These are phyloP conservation scores for Melanotaenia pygmaea DNA, from an alignment of 2,797 vertebrate species.

Conservation along the genomic window DNA sequence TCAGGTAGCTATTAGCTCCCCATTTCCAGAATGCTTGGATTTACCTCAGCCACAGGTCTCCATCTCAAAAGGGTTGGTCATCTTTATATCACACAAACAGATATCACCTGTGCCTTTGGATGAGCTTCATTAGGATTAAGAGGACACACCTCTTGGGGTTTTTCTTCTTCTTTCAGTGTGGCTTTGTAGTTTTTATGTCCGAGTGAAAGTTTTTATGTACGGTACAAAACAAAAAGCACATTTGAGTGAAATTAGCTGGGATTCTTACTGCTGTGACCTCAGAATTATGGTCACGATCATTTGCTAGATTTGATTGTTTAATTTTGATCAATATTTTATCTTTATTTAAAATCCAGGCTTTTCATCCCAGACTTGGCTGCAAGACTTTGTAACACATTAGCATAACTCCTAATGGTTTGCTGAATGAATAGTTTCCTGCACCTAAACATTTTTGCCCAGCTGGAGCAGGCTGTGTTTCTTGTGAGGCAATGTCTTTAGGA, in stretches of 20 bases:
- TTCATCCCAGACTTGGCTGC: background rate
- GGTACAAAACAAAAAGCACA: no score
- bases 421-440: no score
- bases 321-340: background rate
- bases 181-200: background rate
- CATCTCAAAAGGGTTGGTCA: background rate
- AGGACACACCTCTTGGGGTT: background rate
- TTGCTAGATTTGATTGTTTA: background rate
- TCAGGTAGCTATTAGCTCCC: background rate
- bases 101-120: background rate
- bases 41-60: slow-evolving; percentile 9
- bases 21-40: slow-evolving; percentile 11
- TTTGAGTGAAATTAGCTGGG: background rate
- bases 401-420: no score
- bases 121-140: background rate
- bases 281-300: background rate
- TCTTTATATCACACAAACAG: background rate
- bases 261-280: background rate
- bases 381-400: background rate
- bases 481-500: background rate
- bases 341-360: background rate
- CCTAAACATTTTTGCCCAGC: no score
- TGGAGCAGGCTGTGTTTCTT: no score
- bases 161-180: background rate
- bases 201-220: background rate